phyloP scores from a whole-genome alignment of 2,888 invertebrate genomes.

The Acheta domesticus region DNA sequence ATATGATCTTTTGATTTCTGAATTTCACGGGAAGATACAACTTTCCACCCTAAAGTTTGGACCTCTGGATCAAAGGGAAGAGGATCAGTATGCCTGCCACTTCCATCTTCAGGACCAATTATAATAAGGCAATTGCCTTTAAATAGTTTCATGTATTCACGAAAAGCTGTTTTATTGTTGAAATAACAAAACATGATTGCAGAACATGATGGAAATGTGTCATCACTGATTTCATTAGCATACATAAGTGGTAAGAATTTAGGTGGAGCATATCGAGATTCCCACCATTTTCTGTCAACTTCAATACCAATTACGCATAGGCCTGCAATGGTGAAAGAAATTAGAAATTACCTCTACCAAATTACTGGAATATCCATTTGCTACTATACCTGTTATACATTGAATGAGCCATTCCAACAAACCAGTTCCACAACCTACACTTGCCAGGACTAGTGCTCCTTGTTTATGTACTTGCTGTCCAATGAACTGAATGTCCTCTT shows the following conservation, averaged over 20 bases:
- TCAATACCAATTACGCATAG: slow-evolving; percentile 66
- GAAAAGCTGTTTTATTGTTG: slow-evolving; percentile 67
- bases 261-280: slow-evolving; percentile 61
- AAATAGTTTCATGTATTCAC: slow-evolving; percentile 62
- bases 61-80: slow-evolving; percentile 61
- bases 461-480: slow-evolving; percentile 44
- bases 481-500: slow-evolving; percentile 60
- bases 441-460: slow-evolving; percentile 55
- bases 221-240: slow-evolving; percentile 46
- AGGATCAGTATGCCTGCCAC: slow-evolving; percentile 67
- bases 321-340: slow-evolving; percentile 48
- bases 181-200: slow-evolving; percentile 79
- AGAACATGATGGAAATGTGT: slow-evolving; percentile 40
- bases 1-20: slow-evolving; percentile 62
- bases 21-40: slow-evolving; percentile 58
- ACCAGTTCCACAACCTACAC: slow-evolving; percentile 77
- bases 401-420: slow-evolving; percentile 76
- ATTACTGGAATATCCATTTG: not conserved
- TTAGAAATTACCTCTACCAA: not conserved
- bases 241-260: slow-evolving; percentile 65
- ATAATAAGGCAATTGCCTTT: slow-evolving; percentile 65
- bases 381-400: slow-evolving; percentile 57
- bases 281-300: slow-evolving; percentile 78
- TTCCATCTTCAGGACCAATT: slow-evolving; percentile 65
- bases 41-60: slow-evolving; percentile 52